Conservation (phyloP, 1,140 invertebrate genomes). For the Scaptomyza hsui region DNA sequence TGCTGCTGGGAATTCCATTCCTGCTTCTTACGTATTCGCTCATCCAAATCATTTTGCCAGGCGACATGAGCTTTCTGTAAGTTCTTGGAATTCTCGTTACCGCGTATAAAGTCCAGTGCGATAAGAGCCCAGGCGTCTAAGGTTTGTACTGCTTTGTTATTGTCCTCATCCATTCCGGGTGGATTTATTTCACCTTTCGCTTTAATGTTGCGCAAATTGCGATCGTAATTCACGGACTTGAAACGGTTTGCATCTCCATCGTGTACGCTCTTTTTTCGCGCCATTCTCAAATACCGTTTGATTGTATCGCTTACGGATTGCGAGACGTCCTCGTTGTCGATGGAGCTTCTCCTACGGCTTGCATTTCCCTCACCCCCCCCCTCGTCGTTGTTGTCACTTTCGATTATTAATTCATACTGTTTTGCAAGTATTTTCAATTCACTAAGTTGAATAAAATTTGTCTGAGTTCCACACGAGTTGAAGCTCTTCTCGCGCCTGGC, state of each 20-base stretch:
- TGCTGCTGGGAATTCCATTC: constrained; percentile 43
- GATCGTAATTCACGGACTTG: constrained; percentile 94
- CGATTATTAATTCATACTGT: constrained; percentile 45
- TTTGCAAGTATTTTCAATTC: constrained; percentile 64
- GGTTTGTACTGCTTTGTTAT: constrained; percentile 90
- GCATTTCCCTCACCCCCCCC: background rate
- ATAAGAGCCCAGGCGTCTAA: constrained; percentile 89
- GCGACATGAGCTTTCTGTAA: constrained; percentile 56
- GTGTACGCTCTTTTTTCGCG: constrained; percentile 92
- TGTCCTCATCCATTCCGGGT: constrained; percentile 89
- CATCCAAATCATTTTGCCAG: constrained; percentile 61
- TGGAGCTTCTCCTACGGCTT: constrained; percentile 87
- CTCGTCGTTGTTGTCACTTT: too few species aligned
- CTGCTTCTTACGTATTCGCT: constrained; percentile 50
- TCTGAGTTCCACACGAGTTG: constrained; percentile 62
- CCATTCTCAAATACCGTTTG: constrained; percentile 92
- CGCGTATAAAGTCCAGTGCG: constrained; percentile 66
- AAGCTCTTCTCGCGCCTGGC: constrained; percentile 17
- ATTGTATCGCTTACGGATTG: constrained; percentile 94
- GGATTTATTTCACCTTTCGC: constrained; percentile 90
- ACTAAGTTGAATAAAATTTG: constrained; percentile 65
- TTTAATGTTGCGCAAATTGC: constrained; percentile 92
- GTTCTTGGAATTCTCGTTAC: constrained; percentile 49
- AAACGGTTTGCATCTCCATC: constrained; percentile 90
- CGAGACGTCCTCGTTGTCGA: constrained; percentile 92